Base-by-base conservation (phyloP, 2,797 vertebrate species). In the Corythornis leucogaster region DNA sequence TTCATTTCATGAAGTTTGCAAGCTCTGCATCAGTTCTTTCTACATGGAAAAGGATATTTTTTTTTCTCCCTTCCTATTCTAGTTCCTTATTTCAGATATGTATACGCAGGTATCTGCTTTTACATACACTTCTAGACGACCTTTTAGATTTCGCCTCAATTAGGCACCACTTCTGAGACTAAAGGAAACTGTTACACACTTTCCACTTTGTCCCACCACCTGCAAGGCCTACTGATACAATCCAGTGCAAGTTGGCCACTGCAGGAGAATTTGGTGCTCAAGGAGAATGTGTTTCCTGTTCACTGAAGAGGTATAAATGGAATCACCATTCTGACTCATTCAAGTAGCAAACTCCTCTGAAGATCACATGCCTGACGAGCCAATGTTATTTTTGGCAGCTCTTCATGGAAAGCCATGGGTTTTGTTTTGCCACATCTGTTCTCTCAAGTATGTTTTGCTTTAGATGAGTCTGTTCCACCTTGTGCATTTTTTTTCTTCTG, bases 401-500 rank as follows among this genome's bases (percentile, higher is more conserved):
- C 69, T 95, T 95, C 89, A 92, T 96, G 96, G 94, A 96, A 96
- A 97, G 79, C 92, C 75, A 61, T 88, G 88, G 80, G 92, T 53
- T 96, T 96, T 96, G 89, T 97, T 97, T 96, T 96, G 94, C 94
- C 90, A 96, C 91, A 96, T 96, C 92, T 96, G 95, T 81, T 97
- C 88, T 95, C 91, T 94, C 78, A 84, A 95, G 90, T 81, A 85
- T 89, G 84, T 95, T 96, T 95, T 92, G 88, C 87, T 95, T 95
- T 76, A 92, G 82, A 93, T 63, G 80, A 95, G 80, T 51, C 70
- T 78, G 66, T 94, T 92, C 86, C 89, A 95, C 92, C 93, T 95
- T 95, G 73, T 87, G 71, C 25, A 2, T 58, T 68, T 63, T 62
- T 86, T 58, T 64, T 61, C 1, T 22, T 24, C 31, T 15, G 35